phyloP scores from a whole-genome alignment of 2,888 invertebrate species.

The Koerneria pararmatus region DNA sequence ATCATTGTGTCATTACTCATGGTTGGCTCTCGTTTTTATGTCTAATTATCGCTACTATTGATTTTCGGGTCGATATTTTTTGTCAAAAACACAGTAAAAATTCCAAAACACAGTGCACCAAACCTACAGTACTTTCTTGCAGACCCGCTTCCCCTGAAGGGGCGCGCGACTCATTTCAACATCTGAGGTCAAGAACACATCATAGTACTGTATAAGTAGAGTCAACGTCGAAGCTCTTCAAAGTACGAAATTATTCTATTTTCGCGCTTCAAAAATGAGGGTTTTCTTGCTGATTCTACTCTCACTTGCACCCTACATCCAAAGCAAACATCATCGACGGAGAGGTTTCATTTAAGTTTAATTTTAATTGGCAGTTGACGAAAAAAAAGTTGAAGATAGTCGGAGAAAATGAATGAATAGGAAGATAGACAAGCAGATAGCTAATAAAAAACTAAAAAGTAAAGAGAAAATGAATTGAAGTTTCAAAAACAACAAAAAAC shows the following conservation, averaged over 20 bases:
- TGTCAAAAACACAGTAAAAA: no score
- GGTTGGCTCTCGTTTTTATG: not conserved
- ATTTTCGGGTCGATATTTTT: conserved; percentile 22
- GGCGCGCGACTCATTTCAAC: no score
- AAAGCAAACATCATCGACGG: conserved; percentile 19
- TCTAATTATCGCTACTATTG: conserved; percentile 17
- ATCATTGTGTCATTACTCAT: conserved; percentile 13
- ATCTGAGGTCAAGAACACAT: no score
- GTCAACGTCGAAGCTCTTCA: not conserved
- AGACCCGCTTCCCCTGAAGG: no score
- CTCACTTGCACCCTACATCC: not conserved
- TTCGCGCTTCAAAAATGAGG: conserved; percentile 17
- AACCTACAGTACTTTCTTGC: no score
- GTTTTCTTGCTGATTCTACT: conserved; percentile 13
- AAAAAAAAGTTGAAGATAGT: conserved; percentile 10
- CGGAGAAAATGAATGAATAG: not conserved
- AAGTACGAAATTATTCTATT: not conserved
- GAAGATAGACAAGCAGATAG: no score
- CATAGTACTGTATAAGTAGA: no score
- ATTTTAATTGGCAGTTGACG: not conserved
- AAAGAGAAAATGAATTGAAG: no score
- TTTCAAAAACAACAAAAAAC: no score
- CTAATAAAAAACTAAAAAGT: no score
- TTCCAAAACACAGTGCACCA: no score
- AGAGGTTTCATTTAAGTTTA: conserved; percentile 13